phyloP scores from a whole-genome alignment of 2,888 invertebrate species.

The Tetranychus piercei region DNA sequence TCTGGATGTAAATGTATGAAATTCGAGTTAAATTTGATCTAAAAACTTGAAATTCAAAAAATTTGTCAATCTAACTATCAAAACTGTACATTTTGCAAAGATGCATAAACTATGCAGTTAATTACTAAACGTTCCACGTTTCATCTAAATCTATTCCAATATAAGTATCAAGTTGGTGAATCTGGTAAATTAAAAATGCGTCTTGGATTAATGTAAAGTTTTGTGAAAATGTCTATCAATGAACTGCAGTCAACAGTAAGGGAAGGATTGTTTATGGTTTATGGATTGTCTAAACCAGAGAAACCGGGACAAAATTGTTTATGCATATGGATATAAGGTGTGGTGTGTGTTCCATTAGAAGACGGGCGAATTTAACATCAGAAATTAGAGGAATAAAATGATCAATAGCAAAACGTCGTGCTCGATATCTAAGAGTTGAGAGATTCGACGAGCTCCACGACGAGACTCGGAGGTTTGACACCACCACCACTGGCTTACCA shows the following conservation, averaged over 20 bases:
- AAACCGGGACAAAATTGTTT: constrained; percentile 64
- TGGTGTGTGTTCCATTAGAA: constrained; percentile 88
- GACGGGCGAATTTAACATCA: constrained; percentile 92
- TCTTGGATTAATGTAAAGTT: constrained; percentile 79
- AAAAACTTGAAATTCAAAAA: too few relatives aligned
- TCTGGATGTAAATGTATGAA: too few relatives aligned
- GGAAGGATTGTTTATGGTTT: constrained; percentile 97
- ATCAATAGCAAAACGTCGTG: constrained; percentile 85
- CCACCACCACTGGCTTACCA: too few relatives aligned
- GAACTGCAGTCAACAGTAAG: constrained; percentile 75
- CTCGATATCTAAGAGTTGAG: constrained; percentile 86
- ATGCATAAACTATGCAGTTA: too few relatives aligned
- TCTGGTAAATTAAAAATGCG: constrained; percentile 88
- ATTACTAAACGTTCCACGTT: constrained; percentile 45
- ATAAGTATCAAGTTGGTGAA: constrained; percentile 83
- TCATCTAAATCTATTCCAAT: constrained; percentile 80
- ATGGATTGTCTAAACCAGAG: constrained; percentile 92
- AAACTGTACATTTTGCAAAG: too few relatives aligned
- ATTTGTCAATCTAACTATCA: too few relatives aligned
- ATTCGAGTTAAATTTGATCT: too few relatives aligned
- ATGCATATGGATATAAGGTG: constrained; percentile 80
- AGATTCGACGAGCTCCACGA: constrained; percentile 70
- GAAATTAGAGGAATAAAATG: constrained; percentile 93
- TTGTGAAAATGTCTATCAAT: constrained; percentile 74
- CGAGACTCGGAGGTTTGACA: too few relatives aligned